Evolutionary conservation across 2,797 vertebrate species (phyloP), one percentile per base, ranked within the genome.

Genomic region (Rhinichthys osculus): DNA sequence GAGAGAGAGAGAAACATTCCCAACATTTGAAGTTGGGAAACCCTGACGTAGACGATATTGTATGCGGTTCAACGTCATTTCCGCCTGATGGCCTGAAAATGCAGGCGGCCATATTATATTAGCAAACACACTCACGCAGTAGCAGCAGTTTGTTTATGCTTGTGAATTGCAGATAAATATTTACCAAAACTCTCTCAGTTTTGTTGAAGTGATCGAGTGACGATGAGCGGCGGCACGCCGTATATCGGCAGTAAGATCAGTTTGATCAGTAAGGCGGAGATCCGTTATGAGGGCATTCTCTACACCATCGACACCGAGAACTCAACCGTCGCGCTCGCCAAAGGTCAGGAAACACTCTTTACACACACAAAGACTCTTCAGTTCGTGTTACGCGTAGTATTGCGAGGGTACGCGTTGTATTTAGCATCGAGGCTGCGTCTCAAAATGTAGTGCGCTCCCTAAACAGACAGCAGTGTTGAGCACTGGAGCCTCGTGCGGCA

Each of bases 171-270:
- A 23, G 59, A n/a, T 4, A 2, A 1, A 64, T 1, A 30, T 42
- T n/a, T 27, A 23, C 21, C 4, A 9, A 3, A n/a, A 23, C 38
- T 84, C 23, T 84, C 44, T 42, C 5, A 0, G 59, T 76, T 14
- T n/a, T 47, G 1, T 10, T 30, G 13, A n/a, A 5, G 44, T 44
- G 64, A 16, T 33, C n/a, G 23, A 11, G 81, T 66, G 88, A 92
- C 91, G 86, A 96, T 99, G 98, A 99, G 98, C 73, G 97, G 97
- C 90, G 98, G 97, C 89, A 98, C 98, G 87, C 98, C 98, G 86
- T 99, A 99, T 88, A 99, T 99, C 89, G 98, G 98, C 71, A 99
- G 98, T 92, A 98, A 98, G 93, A 98, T 98, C 93, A 98, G 97
- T 95, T 94, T 98, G 14, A 96, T 97, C 91, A 97, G 97, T 59